phyloP scores from a whole-genome alignment of 2,113 vertebrate species.

The Rhea pennata region DNA sequence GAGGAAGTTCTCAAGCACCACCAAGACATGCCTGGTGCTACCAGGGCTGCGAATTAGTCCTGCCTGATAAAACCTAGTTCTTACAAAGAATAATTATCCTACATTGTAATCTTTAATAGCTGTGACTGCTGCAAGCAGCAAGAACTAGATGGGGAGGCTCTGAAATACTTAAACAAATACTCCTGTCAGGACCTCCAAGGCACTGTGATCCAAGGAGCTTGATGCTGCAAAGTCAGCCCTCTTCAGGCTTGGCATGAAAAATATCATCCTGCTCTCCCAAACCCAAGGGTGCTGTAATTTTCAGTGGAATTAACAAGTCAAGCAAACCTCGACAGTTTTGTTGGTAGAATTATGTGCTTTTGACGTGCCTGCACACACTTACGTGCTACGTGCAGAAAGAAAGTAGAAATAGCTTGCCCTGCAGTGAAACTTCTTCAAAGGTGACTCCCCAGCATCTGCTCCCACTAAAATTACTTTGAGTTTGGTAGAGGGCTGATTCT shows the following conservation, averaged over 20 bases:
- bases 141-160: background rate
- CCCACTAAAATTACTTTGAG: background rate
- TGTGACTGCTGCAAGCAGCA: background rate
- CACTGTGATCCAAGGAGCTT: background rate
- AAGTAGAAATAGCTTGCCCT: background rate
- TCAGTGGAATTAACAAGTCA: background rate
- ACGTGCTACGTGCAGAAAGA: rapidly evolving
- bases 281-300: background rate
- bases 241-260: background rate
- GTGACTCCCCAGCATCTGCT: background rate
- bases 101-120: background rate
- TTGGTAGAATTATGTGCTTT: background rate
- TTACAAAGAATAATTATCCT: conserved; percentile 9
- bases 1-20: background rate
- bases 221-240: background rate
- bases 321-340: background rate
- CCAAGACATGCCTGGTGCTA: background rate
- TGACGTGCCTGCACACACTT: background rate
- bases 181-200: background rate
- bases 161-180: background rate
- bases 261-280: background rate
- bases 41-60: background rate
- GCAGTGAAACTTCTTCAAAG: background rate
- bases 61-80: conserved; percentile 3
- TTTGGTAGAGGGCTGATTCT: background rate